A percentile compares a stretch with the other conserved stretches of the same genome.
Evolutionary conservation across 2,113 vertebrate species (phyloP).

Genomic region (Prunella fulvescens): DNA sequence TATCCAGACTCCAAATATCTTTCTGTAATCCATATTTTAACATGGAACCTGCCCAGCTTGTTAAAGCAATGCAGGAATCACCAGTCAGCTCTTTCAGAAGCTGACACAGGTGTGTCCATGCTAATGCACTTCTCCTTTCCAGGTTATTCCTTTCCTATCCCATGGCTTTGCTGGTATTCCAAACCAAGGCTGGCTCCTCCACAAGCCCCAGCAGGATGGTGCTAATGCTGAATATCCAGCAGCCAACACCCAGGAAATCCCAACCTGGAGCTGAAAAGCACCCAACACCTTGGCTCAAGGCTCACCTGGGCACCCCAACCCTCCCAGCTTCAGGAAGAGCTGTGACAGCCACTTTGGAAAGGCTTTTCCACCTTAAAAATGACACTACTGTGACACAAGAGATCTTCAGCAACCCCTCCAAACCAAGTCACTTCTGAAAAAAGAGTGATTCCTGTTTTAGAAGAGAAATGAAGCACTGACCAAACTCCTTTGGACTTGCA

Average conservation of each 20-base stretch:
- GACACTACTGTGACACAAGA: fast-evolving
- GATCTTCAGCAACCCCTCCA: not conserved
- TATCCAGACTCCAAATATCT: not conserved
- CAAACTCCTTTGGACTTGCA: not conserved
- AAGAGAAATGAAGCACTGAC: not conserved
- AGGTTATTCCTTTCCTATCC: not conserved
- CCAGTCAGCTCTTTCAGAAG: fast-evolving
- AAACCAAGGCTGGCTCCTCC: not conserved
- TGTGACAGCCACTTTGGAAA: not conserved
- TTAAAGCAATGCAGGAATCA: not conserved
- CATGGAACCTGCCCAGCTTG: not conserved
- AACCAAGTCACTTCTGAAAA: not conserved
- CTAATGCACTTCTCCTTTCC: not conserved
- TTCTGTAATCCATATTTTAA: not conserved
- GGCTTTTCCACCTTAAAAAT: not conserved
- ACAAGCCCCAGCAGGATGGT: not conserved
- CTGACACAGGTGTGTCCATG: fast-evolving
- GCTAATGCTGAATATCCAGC: not conserved
- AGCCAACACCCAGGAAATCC: not conserved
- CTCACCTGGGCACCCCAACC: not conserved
- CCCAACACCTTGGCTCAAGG: not conserved
- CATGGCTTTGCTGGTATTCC: not conserved
- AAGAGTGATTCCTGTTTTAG: not conserved
- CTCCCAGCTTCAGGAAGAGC: not conserved
- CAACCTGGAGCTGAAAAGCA: not conserved